Percentiles rank a stretch among this genome's conserved stretches.
Evolutionary conservation across 2,888 invertebrate species (phyloP).

Genomic region (Rotaria sp.): DNA sequence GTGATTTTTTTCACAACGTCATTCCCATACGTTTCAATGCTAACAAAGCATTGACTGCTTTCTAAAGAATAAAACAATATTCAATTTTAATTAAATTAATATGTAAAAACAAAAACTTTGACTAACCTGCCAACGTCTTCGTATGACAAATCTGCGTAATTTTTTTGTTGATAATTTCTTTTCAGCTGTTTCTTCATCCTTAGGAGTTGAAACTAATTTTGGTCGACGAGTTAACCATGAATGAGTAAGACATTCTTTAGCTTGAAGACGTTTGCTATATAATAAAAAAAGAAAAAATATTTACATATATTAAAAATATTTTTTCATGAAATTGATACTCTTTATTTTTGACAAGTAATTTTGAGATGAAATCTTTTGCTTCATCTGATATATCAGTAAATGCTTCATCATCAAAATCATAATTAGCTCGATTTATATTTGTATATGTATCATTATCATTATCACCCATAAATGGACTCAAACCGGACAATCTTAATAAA

Average conservation of each 20-base stretch:
- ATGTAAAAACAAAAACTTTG: background rate
- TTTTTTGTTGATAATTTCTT: slow-evolving; percentile 62
- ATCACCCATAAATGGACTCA: slow-evolving; percentile 84
- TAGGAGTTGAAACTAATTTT: slow-evolving; percentile 53
- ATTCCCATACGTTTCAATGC: slow-evolving; percentile 41
- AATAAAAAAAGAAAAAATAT: slow-evolving; percentile 14
- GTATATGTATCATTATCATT: slow-evolving; percentile 76
- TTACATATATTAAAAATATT: background rate
- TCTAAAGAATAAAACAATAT: slow-evolving; percentile 12
- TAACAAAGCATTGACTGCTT: slow-evolving; percentile 41
- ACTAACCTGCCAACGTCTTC: slow-evolving; percentile 69
- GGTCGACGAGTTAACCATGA: slow-evolving; percentile 62
- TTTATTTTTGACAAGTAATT: slow-evolving; percentile 68
- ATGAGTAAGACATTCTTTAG: slow-evolving; percentile 68
- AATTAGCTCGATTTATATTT: slow-evolving; percentile 79
- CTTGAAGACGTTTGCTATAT: slow-evolving; percentile 63
- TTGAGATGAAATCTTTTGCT: slow-evolving; percentile 75
- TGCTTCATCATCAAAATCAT: slow-evolving; percentile 79
- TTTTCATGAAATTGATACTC: slow-evolving; percentile 58
- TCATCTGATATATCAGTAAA: slow-evolving; percentile 74
- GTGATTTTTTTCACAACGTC: slow-evolving; percentile 28
- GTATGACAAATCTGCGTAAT: slow-evolving; percentile 69
- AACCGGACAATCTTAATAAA: slow-evolving; percentile 69
- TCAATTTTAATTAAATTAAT: background rate
- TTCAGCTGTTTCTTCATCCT: slow-evolving; percentile 51